Conservation (phyloP, 2,888 invertebrate genomes). For the Acheta domesticus region DNA sequence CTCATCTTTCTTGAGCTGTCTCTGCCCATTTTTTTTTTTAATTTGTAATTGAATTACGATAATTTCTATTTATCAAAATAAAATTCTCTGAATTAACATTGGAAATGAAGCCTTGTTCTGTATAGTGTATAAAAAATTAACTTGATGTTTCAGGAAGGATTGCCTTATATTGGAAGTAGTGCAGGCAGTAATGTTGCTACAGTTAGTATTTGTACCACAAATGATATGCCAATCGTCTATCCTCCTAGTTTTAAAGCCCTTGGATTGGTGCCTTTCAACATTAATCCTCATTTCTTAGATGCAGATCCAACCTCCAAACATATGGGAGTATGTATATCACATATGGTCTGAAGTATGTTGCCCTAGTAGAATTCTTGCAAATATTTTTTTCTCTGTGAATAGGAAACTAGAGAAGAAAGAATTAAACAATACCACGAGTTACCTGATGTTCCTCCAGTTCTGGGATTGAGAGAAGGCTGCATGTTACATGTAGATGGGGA, state of each 20-base stretch:
- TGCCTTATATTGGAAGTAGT: slow-evolving; percentile 74
- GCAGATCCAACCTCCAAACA: slow-evolving; percentile 59
- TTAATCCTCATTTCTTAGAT: slow-evolving; percentile 81
- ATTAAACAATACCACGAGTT: slow-evolving; percentile 65
- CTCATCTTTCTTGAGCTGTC: too few species aligned
- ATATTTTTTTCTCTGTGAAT: slow-evolving; percentile 6
- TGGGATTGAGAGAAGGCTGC: slow-evolving; percentile 71
- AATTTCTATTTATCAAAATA: too few species aligned
- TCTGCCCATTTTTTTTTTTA: too few species aligned
- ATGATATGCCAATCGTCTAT: slow-evolving; percentile 83
- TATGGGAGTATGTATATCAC: slow-evolving; percentile 55
- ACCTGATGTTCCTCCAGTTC: slow-evolving; percentile 57
- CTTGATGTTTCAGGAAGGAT: slow-evolving; percentile 49
- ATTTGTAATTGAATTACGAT: too few species aligned
- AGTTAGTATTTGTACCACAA: slow-evolving; percentile 73
- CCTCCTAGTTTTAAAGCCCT: slow-evolving; percentile 72
- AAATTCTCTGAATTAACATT: too few species aligned
- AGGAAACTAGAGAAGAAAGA: slow-evolving; percentile 72
- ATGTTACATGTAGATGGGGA: slow-evolving; percentile 60
- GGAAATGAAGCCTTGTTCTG: too few species aligned
- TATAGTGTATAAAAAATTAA: too few species aligned
- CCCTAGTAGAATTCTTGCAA: neutral
- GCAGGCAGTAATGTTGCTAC: slow-evolving; percentile 84
- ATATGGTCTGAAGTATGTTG: neutral
- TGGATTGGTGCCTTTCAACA: slow-evolving; percentile 73